phyloP scores from a whole-genome alignment of 2,113 vertebrate genomes.

The Triplophysa rosa region DNA sequence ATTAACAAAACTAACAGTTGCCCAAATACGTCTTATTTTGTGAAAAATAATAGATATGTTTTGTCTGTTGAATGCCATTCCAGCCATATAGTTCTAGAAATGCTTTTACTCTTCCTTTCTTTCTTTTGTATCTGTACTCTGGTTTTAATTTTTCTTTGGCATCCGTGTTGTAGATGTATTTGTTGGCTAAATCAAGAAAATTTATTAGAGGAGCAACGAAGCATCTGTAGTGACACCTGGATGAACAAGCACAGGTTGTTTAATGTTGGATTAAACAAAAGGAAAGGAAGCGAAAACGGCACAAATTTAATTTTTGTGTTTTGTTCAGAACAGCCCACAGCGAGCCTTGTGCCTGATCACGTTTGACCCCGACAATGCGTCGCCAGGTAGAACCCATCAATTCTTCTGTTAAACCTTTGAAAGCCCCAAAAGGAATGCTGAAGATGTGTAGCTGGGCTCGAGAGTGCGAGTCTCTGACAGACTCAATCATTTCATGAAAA shows the following conservation, averaged over 20 bases:
- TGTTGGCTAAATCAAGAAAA: neutral
- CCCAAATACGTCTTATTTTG: neutral
- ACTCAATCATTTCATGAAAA: slow-evolving; percentile 20
- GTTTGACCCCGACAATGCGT: neutral
- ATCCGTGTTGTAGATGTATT: slow-evolving; percentile 4
- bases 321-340: neutral
- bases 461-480: slow-evolving; percentile 10
- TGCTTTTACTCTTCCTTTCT: neutral
- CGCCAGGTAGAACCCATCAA: slow-evolving; percentile 11
- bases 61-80: neutral
- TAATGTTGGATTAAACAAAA: slow-evolving; percentile 24
- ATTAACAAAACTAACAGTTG: slow-evolving; percentile 32
- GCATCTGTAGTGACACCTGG: slow-evolving; percentile 5
- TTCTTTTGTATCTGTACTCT: slow-evolving; percentile 11
- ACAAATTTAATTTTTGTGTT: neutral
- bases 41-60: slow-evolving; percentile 2
- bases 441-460: neutral
- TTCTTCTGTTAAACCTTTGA: slow-evolving; percentile 1
- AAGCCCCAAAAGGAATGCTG: neutral
- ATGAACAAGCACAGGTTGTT: slow-evolving; percentile 17
- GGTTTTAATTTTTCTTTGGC: neutral
- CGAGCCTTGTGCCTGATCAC: slow-evolving; percentile 1
- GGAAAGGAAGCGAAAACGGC: slow-evolving; percentile 11
- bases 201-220: neutral
- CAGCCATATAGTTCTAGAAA: neutral